Evolutionary conservation across 1,140 invertebrate genomes (phyloP).

Genomic region (Marisa cornuarietis): DNA sequence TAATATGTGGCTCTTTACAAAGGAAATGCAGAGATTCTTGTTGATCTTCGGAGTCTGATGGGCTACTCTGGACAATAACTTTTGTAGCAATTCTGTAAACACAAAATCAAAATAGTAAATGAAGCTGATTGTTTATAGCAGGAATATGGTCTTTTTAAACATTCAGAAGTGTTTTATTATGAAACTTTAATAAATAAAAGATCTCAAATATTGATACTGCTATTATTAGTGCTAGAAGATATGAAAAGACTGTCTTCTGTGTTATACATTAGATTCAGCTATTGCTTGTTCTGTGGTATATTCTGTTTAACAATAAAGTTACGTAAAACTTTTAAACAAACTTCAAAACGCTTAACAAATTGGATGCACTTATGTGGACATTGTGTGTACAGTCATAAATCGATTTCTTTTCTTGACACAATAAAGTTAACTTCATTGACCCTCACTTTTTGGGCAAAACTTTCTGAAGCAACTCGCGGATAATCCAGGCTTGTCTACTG

Average conservation of each 20-base stretch:
- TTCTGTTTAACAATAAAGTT: too few relatives aligned
- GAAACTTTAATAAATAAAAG: not conserved
- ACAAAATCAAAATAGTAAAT: slow-evolving; percentile 6
- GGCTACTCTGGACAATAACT: slow-evolving; percentile 49
- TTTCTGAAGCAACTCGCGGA: slow-evolving; percentile 57
- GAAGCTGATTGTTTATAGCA: slow-evolving; percentile 13
- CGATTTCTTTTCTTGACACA: too few relatives aligned
- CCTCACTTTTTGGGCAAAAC: slow-evolving; percentile 49
- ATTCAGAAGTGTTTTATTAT: not conserved
- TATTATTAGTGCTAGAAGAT: not conserved
- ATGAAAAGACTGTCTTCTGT: not conserved
- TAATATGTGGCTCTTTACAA: slow-evolving; percentile 59
- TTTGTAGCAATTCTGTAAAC: slow-evolving; percentile 43
- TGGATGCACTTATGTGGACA: too few relatives aligned
- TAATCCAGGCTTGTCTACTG: slow-evolving; percentile 56
- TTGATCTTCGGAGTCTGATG: slow-evolving; percentile 43
- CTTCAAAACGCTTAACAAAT: too few relatives aligned
- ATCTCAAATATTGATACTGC: not conserved
- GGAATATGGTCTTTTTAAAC: not conserved
- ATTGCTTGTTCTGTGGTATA: too few relatives aligned
- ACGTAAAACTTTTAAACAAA: too few relatives aligned
- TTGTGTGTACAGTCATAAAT: too few relatives aligned
- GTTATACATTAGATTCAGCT: not conserved
- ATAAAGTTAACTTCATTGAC: too few relatives aligned
- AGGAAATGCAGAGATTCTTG: slow-evolving; percentile 39